A percentile compares a stretch with the other conserved stretches of the same genome.
Conservation (phyloP, 2,113 vertebrate genomes). For the Barbus barbus region DNA sequence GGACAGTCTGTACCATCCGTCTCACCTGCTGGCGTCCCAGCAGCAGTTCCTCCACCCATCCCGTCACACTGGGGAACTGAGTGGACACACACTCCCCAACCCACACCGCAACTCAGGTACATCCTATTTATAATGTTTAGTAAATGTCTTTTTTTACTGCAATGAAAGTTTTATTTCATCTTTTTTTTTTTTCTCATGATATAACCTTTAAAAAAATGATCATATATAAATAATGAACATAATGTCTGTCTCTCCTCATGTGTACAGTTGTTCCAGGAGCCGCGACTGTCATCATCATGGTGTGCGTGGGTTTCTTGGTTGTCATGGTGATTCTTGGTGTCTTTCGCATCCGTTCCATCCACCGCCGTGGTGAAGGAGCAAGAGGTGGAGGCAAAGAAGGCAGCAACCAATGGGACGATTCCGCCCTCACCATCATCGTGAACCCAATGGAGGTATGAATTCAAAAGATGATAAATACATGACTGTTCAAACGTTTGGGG, state of each 20-base stretch:
- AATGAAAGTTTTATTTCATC: too few species aligned
- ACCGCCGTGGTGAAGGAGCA: slow-evolving; percentile 76
- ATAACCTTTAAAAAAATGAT: too few species aligned
- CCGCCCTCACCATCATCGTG: slow-evolving; percentile 95
- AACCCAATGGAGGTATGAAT: slow-evolving; percentile 94
- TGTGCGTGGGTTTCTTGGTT: slow-evolving; percentile 96
- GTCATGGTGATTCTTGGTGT: slow-evolving; percentile 95
- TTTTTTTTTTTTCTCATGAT: too few species aligned
- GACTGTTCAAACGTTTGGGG: too few species aligned
- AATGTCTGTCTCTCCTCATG: neutral
- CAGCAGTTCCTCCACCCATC: slow-evolving; percentile 93
- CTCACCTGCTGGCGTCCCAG: slow-evolving; percentile 90
- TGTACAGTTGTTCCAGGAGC: slow-evolving; percentile 89
- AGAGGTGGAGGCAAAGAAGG: slow-evolving; percentile 79
- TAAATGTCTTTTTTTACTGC: too few species aligned
- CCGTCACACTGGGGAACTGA: slow-evolving; percentile 86
- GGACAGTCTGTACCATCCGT: slow-evolving; percentile 87
- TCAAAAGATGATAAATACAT: neutral
- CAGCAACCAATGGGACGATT: slow-evolving; percentile 92
- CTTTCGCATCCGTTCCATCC: slow-evolving; percentile 93
- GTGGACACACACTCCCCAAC: slow-evolving; percentile 89
- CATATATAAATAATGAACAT: neutral
- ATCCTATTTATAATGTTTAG: neutral
- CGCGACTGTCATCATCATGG: slow-evolving; percentile 95
- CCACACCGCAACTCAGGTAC: slow-evolving; percentile 88